Conservation (phyloP, 2,888 invertebrate species). For the Lingula anatina region DNA sequence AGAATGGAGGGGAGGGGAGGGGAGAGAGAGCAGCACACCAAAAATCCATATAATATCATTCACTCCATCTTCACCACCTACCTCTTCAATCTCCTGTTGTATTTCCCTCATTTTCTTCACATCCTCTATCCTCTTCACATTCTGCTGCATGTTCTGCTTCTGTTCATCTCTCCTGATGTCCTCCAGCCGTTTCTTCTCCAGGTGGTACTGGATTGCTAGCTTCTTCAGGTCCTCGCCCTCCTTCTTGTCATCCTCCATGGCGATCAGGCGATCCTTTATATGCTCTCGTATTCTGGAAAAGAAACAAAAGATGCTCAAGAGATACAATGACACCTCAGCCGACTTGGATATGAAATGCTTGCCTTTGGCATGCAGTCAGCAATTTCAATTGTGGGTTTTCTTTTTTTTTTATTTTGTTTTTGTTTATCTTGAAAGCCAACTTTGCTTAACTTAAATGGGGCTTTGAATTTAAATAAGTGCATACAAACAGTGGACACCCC, state of each 20-base stretch:
- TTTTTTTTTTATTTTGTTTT: no score
- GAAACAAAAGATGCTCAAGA: neutral
- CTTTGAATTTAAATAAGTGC: no score
- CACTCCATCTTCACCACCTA: no score
- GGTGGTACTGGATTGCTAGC: constrained; percentile 36
- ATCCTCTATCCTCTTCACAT: constrained; percentile 42
- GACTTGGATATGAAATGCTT: no score
- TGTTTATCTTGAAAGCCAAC: no score
- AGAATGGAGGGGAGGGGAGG: no score
- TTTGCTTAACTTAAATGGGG: no score
- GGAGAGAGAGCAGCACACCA: no score
- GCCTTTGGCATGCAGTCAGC: no score
- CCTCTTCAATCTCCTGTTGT: constrained; percentile 15
- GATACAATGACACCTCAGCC: neutral
- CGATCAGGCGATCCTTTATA: constrained; percentile 18
- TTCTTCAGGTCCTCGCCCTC: constrained; percentile 47
- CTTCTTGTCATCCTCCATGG: constrained; percentile 20
- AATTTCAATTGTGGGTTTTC: no score
- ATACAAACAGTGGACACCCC: no score
- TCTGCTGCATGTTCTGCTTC: constrained; percentile 33
- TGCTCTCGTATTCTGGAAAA: constrained; percentile 33
- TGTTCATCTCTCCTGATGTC: constrained; percentile 38
- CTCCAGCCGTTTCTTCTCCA: constrained; percentile 41
- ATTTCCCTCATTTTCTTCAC: constrained; percentile 35
- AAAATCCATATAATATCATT: no score